Evolutionary conservation across 2,797 vertebrate genomes (phyloP).

Genomic region (Bradypodion ventrale): DNA sequence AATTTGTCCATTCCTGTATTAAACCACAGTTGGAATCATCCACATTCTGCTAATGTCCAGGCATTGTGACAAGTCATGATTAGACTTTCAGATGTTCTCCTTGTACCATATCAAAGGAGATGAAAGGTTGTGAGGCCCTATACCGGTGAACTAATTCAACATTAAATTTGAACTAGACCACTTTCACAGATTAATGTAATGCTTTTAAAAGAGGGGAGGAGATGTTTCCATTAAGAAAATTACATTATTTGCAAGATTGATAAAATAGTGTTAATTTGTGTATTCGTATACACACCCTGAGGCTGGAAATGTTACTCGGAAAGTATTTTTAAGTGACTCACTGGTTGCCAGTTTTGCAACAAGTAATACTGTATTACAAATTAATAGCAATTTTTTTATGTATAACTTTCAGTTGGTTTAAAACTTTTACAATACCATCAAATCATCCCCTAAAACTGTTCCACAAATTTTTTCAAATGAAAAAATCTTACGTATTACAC

Average conservation of each 20-base stretch:
- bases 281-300: accelerated
- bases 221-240: background rate
- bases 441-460: background rate
- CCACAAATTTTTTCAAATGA: background rate
- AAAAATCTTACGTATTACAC: background rate
- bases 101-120: no score
- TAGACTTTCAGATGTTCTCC: no score
- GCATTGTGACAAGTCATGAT: no score
- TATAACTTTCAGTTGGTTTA: background rate
- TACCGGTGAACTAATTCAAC: background rate
- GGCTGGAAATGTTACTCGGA: background rate
- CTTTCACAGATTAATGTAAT: background rate
- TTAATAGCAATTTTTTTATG: background rate
- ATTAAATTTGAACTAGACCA: background rate
- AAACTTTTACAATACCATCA: background rate
- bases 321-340: background rate
- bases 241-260: background rate
- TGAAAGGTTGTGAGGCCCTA: no score
- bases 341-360: background rate
- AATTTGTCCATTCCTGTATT: no score
- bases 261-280: background rate
- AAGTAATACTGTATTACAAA: background rate
- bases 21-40: no score
- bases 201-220: background rate
- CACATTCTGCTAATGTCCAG: no score